Evolutionary conservation across 2,113 vertebrate genomes (phyloP).

Genomic region (Dicaeum eximium): DNA sequence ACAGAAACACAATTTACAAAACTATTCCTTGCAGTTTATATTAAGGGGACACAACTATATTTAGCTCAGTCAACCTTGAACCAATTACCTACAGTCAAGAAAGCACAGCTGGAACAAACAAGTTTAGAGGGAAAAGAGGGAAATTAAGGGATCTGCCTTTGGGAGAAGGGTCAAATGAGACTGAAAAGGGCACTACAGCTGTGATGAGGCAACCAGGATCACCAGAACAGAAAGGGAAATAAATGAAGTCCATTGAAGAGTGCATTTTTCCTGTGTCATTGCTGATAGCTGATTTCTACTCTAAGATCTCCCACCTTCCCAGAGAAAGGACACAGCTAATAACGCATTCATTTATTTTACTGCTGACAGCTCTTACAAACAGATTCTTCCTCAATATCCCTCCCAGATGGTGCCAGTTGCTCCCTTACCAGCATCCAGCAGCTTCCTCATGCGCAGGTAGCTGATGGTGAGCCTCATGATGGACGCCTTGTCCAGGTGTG

Average conservation of each 20-base stretch:
- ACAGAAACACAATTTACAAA: neutral
- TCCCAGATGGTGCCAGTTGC: neutral
- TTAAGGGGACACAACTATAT: neutral
- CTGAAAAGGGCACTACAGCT: neutral
- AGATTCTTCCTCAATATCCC: neutral
- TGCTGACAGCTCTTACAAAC: neutral
- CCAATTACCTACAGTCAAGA: neutral
- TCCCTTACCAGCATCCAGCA: slow-evolving; percentile 83
- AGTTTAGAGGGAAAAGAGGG: neutral
- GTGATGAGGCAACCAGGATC: neutral
- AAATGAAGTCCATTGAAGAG: neutral
- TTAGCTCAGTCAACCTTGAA: neutral
- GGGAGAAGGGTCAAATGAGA: neutral
- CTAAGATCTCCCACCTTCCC: neutral
- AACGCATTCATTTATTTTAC: neutral
- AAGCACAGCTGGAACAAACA: neutral
- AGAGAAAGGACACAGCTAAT: neutral
- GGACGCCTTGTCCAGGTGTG: slow-evolving; percentile 95
- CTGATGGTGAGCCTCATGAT: slow-evolving; percentile 97
- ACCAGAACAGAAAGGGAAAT: neutral
- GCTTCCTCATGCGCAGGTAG: slow-evolving; percentile 91
- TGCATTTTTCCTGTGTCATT: neutral
- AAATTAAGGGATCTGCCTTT: neutral
- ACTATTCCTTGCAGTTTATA: neutral
- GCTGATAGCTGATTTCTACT: neutral